phyloP scores from a whole-genome alignment of 2,888 invertebrate species.

The Helobdella robusta region DNA sequence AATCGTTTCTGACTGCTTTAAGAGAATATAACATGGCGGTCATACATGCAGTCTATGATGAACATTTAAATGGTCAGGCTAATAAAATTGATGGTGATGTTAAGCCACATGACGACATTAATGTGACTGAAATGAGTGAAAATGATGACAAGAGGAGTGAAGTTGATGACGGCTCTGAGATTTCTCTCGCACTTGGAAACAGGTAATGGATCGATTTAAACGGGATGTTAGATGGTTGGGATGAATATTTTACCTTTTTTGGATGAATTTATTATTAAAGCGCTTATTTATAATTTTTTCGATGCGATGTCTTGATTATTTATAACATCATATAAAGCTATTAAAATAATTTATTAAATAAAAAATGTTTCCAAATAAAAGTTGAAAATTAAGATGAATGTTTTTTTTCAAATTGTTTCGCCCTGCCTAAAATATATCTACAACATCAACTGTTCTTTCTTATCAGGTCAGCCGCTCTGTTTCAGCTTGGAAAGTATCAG shows the following conservation, averaged over 20 bases:
- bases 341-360: too few species aligned
- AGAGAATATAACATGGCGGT: slow-evolving; percentile 30
- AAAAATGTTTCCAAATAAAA: too few species aligned
- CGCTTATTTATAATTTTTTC: too few species aligned
- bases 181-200: slow-evolving; percentile 34
- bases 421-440: not conserved
- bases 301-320: too few species aligned
- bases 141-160: not conserved
- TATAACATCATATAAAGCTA: too few species aligned
- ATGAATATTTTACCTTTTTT: not conserved
- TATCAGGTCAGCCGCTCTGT: slow-evolving; percentile 41
- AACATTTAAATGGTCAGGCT: too few species aligned
- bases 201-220: slow-evolving; percentile 21
- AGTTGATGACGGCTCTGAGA: slow-evolving; percentile 20
- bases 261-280: too few species aligned
- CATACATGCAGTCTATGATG: slow-evolving; percentile 28
- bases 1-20: slow-evolving; percentile 33
- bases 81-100: too few species aligned
- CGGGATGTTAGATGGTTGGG: not conserved
- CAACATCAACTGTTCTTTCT: not conserved
- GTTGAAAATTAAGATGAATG: not conserved
- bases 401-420: not conserved
- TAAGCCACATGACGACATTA: not conserved
- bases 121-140: not conserved
- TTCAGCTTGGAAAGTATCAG: slow-evolving; percentile 41